These are phyloP conservation scores for Drosophila bocki DNA, from an alignment of 1,140 invertebrate genomes.

Conservation along the genomic window DNA sequence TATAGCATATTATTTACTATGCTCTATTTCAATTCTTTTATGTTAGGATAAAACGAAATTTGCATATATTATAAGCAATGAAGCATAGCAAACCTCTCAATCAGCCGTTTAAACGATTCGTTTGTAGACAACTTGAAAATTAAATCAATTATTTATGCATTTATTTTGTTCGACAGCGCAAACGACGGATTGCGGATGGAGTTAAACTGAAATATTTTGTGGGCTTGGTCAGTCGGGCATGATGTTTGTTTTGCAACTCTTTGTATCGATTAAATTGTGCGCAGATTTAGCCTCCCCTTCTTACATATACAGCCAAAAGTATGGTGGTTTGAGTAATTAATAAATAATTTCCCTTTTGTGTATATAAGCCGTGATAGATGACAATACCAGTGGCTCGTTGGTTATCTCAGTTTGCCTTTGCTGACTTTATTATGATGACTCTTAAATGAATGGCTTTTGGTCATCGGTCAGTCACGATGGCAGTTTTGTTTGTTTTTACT, in stretches of 20 bases:
- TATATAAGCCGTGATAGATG: constrained; percentile 54
- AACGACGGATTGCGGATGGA: not conserved
- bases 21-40: constrained; percentile 6
- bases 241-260: constrained; percentile 53
- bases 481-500: constrained; percentile 20
- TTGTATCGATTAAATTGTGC: constrained; percentile 70
- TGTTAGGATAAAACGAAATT: constrained; percentile 24
- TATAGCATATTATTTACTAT: not conserved
- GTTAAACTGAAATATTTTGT: constrained; percentile 24
- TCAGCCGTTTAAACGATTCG: constrained; percentile 37
- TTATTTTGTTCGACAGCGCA: constrained; percentile 53
- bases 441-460: constrained; percentile 57
- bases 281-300: constrained; percentile 30
- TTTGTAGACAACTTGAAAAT: constrained; percentile 63
- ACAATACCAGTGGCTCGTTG: constrained; percentile 29
- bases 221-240: constrained; percentile 19
- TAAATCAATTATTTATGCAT: constrained; percentile 79
- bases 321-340: constrained; percentile 68
- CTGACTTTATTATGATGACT: constrained; percentile 60
- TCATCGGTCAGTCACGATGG: constrained; percentile 27
- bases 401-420: constrained; percentile 7
- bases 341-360: constrained; percentile 67
- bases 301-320: not conserved
- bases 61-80: constrained; percentile 34
- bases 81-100: constrained; percentile 9